These are phyloP conservation scores for Zoanthus solanderi DNA, from an alignment of 92 coral and sea anemone species.

Conservation along the genomic window DNA sequence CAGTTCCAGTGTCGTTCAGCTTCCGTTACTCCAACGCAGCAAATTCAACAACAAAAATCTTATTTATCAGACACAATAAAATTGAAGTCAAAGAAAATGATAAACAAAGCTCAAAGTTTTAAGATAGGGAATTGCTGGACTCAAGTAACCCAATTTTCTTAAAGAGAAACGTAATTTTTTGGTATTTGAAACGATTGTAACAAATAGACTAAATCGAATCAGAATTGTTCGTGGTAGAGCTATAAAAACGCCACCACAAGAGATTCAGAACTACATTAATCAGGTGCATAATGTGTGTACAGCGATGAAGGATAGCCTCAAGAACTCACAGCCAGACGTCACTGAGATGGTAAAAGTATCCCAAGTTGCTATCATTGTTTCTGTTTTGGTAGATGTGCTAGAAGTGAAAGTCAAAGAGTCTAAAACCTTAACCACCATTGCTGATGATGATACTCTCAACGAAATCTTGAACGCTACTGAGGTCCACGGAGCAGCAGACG, in stretches of 20 bases:
- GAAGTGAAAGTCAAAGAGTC: too few species aligned
- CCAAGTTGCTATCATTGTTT: not conserved
- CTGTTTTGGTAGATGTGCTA: slow-evolving; percentile 3
- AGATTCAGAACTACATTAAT: too few species aligned
- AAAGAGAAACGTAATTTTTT: too few species aligned
- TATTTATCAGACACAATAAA: not conserved
- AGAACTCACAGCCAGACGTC: not conserved
- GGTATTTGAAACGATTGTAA: too few species aligned
- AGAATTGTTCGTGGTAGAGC: too few species aligned
- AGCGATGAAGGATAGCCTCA: not conserved
- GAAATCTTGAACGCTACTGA: too few species aligned
- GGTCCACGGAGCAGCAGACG: too few species aligned
- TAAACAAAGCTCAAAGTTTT: not conserved
- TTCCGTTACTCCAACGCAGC: slow-evolving; percentile 9
- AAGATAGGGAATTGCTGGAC: not conserved
- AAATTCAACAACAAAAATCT: not conserved
- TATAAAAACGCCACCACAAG: too few species aligned
- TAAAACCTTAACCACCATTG: too few species aligned
- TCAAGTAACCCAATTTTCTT: not conserved
- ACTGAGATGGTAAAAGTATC: not conserved
- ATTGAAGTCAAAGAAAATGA: not conserved
- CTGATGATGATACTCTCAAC: too few species aligned
- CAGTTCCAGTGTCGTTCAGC: slow-evolving; percentile 20
- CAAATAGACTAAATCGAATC: too few species aligned
- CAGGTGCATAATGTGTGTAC: too few species aligned